Conservation (phyloP, 2,113 vertebrate genomes). For the human (Homo sapiens) region DNA sequence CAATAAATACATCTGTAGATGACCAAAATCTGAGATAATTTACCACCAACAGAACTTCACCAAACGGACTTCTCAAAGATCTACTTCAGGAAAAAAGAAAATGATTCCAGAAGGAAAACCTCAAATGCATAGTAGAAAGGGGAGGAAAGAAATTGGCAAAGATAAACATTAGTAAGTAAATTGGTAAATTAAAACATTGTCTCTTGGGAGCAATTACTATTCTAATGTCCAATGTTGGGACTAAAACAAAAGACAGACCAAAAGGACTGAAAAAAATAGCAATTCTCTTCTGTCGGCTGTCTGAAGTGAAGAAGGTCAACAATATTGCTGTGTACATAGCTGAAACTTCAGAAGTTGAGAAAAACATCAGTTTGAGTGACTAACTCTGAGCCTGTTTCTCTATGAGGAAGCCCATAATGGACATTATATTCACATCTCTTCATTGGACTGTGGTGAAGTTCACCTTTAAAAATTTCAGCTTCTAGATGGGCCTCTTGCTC, state of each 20-base stretch:
- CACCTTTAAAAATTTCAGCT: not conserved
- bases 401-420: not conserved
- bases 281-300: not conserved
- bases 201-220: not conserved
- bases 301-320: not conserved
- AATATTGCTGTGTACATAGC: not conserved
- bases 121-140: not conserved
- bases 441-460: not conserved
- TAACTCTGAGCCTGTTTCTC: not conserved
- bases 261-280: not conserved
- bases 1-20: not conserved
- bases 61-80: not conserved
- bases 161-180: not conserved
- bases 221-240: not conserved
- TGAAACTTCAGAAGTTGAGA: not conserved
- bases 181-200: not conserved
- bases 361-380: not conserved
- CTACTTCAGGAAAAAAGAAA: not conserved
- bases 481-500: too few relatives aligned
- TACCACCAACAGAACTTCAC: not conserved
- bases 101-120: not conserved
- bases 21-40: not conserved
- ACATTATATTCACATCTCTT: not conserved
- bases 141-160: not conserved
- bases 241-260: not conserved